phyloP scores from a whole-genome alignment of 1,140 invertebrate genomes.

The Zaprionus taronus region DNA sequence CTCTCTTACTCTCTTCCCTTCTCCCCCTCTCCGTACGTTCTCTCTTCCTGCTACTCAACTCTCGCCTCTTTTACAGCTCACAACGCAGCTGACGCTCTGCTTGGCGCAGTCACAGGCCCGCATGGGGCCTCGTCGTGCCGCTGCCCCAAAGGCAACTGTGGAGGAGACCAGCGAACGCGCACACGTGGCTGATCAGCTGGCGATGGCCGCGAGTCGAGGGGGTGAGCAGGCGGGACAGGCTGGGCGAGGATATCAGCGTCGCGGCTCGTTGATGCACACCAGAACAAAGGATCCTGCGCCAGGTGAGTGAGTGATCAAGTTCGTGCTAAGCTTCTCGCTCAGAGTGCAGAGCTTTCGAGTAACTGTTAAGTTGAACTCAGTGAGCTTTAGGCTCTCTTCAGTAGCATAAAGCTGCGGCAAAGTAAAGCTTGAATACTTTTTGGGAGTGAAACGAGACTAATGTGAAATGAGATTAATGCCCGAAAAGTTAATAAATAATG shows the following conservation, averaged over 20 bases:
- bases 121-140: slow-evolving; percentile 42
- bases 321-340: background rate
- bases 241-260: slow-evolving; percentile 52
- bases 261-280: slow-evolving; percentile 29
- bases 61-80: slow-evolving; percentile 27
- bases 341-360: too few relatives aligned
- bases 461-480: too few relatives aligned
- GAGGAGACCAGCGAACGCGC: slow-evolving; percentile 61
- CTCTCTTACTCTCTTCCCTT: too few relatives aligned
- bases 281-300: slow-evolving; percentile 43
- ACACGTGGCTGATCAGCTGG: slow-evolving; percentile 63
- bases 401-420: too few relatives aligned
- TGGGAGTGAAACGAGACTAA: too few relatives aligned
- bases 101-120: slow-evolving; percentile 29
- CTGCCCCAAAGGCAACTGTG: slow-evolving; percentile 21
- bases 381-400: too few relatives aligned
- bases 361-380: too few relatives aligned
- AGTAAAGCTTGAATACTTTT: too few relatives aligned
- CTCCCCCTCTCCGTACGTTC: background rate
- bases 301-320: slow-evolving; percentile 10
- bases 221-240: slow-evolving; percentile 51
- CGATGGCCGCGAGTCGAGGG: slow-evolving; percentile 57
- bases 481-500: too few relatives aligned
- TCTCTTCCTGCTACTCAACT: background rate
- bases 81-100: slow-evolving; percentile 6